Conservation (phyloP, 2,888 invertebrate species). For the Campaea margaritaria region DNA sequence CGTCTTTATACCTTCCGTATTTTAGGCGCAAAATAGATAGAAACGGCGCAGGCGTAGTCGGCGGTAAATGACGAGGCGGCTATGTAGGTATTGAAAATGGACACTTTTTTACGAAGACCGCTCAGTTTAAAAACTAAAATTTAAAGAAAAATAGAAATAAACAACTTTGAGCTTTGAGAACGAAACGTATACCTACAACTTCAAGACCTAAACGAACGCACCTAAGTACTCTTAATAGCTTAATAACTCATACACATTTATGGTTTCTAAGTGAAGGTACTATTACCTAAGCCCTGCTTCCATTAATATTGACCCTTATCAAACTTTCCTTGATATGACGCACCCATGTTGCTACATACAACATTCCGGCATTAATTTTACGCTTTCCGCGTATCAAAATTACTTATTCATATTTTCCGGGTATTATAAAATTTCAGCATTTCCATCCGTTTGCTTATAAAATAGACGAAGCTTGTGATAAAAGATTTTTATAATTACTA, state of each 20-base stretch:
- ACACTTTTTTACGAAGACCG: too few species aligned
- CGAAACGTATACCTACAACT: too few species aligned
- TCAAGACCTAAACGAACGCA: too few species aligned
- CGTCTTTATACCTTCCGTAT: slow-evolving; percentile 12
- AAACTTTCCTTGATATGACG: slow-evolving; percentile 42
- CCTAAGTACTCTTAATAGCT: slow-evolving; percentile 1
- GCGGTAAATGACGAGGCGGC: too few species aligned
- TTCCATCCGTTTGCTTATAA: not conserved
- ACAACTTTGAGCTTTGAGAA: too few species aligned
- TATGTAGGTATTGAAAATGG: too few species aligned
- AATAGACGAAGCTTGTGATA: not conserved
- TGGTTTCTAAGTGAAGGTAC: slow-evolving; percentile 9
- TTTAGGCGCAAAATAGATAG: not conserved
- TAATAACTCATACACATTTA: slow-evolving; percentile 13
- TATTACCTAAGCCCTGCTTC: slow-evolving; percentile 20
- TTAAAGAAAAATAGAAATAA: not conserved
- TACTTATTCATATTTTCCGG: slow-evolving; percentile 29
- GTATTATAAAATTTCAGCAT: slow-evolving; percentile 8
- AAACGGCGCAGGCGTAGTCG: too few species aligned
- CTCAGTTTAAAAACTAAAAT: too few species aligned
- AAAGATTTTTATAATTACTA: too few species aligned
- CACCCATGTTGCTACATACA: slow-evolving; percentile 38
- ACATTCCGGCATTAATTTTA: slow-evolving; percentile 38
- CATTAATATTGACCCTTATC: slow-evolving; percentile 44
- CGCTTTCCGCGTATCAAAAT: slow-evolving; percentile 32